phyloP scores from a whole-genome alignment of 2,113 vertebrate genomes.

The rat (Rattus norvegicus) region DNA sequence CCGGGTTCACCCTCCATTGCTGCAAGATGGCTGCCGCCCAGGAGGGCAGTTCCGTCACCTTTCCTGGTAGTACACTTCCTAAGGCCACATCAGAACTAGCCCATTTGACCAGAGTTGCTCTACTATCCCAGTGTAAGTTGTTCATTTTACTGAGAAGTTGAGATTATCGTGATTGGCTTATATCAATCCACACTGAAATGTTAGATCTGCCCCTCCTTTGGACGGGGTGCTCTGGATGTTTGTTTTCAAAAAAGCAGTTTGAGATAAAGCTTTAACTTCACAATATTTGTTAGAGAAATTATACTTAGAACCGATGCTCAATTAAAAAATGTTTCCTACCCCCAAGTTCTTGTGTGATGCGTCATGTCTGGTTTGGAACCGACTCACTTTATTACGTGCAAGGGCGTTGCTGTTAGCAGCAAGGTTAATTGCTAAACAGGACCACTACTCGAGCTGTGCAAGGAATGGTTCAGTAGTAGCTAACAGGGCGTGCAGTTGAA shows the following conservation, averaged over 20 bases:
- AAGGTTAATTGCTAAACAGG: not conserved
- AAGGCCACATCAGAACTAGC: not conserved
- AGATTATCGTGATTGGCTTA: not conserved
- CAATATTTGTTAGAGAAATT: not conserved
- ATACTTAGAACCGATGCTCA: constrained; percentile 2
- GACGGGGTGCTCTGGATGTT: not conserved
- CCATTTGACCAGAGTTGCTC: not conserved
- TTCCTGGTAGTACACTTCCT: not conserved
- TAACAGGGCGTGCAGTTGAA: not conserved
- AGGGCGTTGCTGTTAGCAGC: not conserved
- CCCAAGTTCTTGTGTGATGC: not conserved
- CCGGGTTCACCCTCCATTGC: not conserved
- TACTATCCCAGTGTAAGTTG: not conserved
- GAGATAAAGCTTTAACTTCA: not conserved
- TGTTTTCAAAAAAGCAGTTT: not conserved
- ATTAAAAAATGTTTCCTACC: not conserved
- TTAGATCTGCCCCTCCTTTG: not conserved
- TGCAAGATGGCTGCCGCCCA: not conserved
- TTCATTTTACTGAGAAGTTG: not conserved
- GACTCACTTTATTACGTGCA: not conserved
- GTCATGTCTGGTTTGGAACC: constrained; percentile 10
- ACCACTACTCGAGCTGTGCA: not conserved
- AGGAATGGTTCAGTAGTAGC: not conserved
- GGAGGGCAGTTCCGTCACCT: not conserved
- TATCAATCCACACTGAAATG: not conserved